Evolutionary conservation across 1,140 invertebrate species (phyloP).

Genomic region (Mactra quadrangularis): DNA sequence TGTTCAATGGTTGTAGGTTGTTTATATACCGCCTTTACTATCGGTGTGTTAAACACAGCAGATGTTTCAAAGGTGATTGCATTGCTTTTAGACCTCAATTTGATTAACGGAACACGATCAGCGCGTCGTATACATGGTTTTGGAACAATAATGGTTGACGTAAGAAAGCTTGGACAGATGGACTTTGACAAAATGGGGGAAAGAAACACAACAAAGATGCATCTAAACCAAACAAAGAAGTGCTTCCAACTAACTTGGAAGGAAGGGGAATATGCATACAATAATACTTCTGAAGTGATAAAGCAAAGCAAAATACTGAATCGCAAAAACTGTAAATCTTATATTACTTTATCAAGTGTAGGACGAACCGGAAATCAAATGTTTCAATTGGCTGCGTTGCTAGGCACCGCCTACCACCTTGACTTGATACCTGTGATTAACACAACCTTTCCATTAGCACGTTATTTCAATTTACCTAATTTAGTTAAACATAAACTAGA

Average conservation of each 20-base stretch:
- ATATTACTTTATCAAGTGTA: not conserved
- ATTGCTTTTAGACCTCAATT: no score
- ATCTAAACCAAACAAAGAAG: not conserved
- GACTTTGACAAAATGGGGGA: not conserved
- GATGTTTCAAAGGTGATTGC: no score
- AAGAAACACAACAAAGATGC: not conserved
- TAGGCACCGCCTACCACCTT: slow-evolving; percentile 32
- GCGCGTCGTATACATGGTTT: not conserved
- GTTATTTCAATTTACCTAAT: slow-evolving; percentile 21
- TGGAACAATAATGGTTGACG: slow-evolving; percentile 22
- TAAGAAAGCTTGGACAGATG: not conserved
- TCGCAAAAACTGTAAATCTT: slow-evolving; percentile 5
- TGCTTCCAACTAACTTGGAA: not conserved
- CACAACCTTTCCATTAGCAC: not conserved
- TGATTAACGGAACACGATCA: no score
- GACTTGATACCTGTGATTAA: slow-evolving; percentile 20
- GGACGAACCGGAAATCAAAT: slow-evolving; percentile 61
- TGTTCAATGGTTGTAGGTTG: no score
- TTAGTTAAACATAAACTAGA: not conserved
- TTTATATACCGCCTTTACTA: no score
- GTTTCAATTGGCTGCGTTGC: slow-evolving; percentile 54
- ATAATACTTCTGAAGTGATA: not conserved
- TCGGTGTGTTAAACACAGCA: no score
- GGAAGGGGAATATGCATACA: not conserved
- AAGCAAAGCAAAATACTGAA: not conserved